These are phyloP conservation scores for Vulpes lagopus DNA, from an alignment of 2,113 vertebrate species.

Conservation along the genomic window DNA sequence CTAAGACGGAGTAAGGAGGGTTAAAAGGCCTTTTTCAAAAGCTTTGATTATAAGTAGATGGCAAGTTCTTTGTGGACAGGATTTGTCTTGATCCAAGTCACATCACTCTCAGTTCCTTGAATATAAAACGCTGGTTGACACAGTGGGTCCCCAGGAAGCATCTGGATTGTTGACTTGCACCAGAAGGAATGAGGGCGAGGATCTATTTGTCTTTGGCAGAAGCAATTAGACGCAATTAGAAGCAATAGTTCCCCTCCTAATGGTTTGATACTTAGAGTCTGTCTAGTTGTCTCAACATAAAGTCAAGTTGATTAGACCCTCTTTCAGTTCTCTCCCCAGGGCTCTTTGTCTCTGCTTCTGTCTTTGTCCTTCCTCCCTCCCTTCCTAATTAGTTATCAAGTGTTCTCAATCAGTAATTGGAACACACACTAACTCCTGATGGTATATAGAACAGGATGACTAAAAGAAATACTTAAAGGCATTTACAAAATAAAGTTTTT, in stretches of 20 bases:
- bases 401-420: background rate
- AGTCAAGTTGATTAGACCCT: background rate
- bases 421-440: background rate
- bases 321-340: background rate
- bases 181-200: background rate
- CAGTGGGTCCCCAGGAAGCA: background rate
- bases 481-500: constrained; percentile 21
- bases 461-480: background rate
- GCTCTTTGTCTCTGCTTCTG: background rate
- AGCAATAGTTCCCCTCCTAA: background rate
- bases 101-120: background rate
- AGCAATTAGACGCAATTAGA: background rate
- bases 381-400: background rate
- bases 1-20: background rate
- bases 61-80: background rate
- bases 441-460: background rate
- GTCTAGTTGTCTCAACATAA: background rate
- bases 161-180: background rate
- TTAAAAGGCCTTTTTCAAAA: constrained; percentile 3
- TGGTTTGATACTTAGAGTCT: background rate
- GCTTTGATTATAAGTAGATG: background rate
- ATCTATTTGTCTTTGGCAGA: background rate
- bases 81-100: background rate
- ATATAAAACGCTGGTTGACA: background rate
- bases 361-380: background rate